phyloP scores from a whole-genome alignment of 2,888 invertebrate genomes.

The Notocelia uddmanniana region DNA sequence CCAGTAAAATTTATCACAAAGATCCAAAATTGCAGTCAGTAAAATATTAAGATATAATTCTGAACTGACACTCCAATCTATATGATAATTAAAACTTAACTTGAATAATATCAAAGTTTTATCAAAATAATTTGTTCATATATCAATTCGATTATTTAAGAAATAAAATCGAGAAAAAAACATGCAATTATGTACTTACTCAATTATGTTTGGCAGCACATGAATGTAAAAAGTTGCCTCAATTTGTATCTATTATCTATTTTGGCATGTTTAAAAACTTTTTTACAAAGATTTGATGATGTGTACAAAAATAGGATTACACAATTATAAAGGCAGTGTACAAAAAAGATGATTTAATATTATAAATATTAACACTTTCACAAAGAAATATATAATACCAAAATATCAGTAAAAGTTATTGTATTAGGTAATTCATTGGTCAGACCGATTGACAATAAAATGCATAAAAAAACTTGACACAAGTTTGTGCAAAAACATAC shows the following conservation, averaged over 20 bases:
- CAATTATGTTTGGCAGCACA: no score
- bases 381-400: slow-evolving; percentile 48
- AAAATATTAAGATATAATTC: slow-evolving; percentile 43
- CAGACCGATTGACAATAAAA: slow-evolving; percentile 36
- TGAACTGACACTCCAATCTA: slow-evolving; percentile 16
- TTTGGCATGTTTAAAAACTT: no score
- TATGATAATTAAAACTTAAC: slow-evolving; percentile 51
- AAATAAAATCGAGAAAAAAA: no score
- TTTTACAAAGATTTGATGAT: no score
- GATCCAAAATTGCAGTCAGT: slow-evolving; percentile 17
- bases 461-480: slow-evolving; percentile 47
- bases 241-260: no score
- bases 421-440: slow-evolving; percentile 50
- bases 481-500: slow-evolving; percentile 35
- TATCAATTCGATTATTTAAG: no score
- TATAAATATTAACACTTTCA: slow-evolving; percentile 53
- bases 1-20: slow-evolving; percentile 57
- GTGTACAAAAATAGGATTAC: background rate
- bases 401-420: slow-evolving; percentile 22
- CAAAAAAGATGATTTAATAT: slow-evolving; percentile 46
- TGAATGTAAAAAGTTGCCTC: no score
- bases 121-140: no score
- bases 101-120: slow-evolving; percentile 49
- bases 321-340: slow-evolving; percentile 2
- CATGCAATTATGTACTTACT: no score